Conservation (phyloP, 2,888 invertebrate species). For the Mythimna lalbum region DNA sequence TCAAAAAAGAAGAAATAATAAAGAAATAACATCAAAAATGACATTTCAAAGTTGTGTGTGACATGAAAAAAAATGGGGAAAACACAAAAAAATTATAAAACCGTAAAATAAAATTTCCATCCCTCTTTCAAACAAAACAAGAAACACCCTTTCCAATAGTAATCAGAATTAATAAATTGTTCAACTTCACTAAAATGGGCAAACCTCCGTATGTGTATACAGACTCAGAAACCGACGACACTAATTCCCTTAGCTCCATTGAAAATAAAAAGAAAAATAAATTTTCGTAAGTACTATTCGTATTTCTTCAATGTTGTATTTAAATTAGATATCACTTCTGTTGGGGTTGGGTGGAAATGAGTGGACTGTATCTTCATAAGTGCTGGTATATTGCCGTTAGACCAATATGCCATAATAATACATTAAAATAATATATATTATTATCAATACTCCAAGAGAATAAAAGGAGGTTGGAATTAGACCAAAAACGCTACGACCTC, state of each 20-base stretch:
- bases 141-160: neutral
- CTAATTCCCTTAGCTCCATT: slow-evolving; percentile 70
- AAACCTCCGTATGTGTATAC: slow-evolving; percentile 71
- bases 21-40: neutral
- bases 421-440: too few species aligned
- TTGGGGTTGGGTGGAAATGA: too few species aligned
- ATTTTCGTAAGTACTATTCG: slow-evolving; percentile 72
- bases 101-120: slow-evolving; percentile 26
- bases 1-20: neutral
- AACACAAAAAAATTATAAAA: slow-evolving; percentile 15
- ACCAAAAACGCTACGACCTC: too few species aligned
- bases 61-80: slow-evolving; percentile 24
- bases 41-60: slow-evolving; percentile 9
- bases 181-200: slow-evolving; percentile 69
- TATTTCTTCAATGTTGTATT: neutral
- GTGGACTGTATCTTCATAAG: too few species aligned
- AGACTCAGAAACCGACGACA: slow-evolving; percentile 77
- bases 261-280: slow-evolving; percentile 79
- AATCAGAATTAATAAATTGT: slow-evolving; percentile 6
- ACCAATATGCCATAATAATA: too few species aligned
- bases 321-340: neutral
- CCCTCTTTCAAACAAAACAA: neutral
- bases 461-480: too few species aligned
- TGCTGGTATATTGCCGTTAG: too few species aligned
- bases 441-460: too few species aligned